Percentiles rank a stretch among this genome's conserved stretches.
Conservation (phyloP, 2,113 vertebrate species). For the Phylloscopus whistleri region DNA sequence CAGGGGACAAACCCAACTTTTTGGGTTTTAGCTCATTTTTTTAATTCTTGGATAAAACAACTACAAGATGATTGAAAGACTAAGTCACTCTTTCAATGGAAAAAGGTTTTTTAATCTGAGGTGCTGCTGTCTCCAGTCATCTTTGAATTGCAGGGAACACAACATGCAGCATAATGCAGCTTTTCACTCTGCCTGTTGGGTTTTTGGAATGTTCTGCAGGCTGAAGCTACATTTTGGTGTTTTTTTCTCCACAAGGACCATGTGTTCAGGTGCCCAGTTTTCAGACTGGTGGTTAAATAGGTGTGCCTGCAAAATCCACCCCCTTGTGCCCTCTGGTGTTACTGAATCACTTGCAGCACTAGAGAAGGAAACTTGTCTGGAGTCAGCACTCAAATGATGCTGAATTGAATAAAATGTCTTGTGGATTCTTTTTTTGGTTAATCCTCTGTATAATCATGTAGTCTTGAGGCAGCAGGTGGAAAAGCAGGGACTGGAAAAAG, state of each 20-base stretch:
- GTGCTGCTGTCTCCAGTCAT: neutral
- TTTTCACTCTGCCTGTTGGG: neutral
- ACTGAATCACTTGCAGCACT: neutral
- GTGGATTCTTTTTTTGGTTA: neutral
- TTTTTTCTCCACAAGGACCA: neutral
- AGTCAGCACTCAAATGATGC: neutral
- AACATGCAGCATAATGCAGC: neutral
- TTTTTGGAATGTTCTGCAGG: neutral
- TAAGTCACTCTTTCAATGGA: neutral
- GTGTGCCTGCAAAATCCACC: neutral
- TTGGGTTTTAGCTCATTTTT: slow-evolving; percentile 44
- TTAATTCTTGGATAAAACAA: slow-evolving; percentile 60
- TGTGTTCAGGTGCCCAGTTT: neutral
- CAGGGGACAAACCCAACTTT: slow-evolving; percentile 60
- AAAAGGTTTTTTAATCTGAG: neutral
- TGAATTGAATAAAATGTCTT: slow-evolving; percentile 41
- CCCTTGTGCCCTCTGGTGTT: neutral
- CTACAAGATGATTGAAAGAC: slow-evolving; percentile 44
- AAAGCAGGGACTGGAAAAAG: neutral
- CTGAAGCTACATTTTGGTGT: neutral
- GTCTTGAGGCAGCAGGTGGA: neutral
- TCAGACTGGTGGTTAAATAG: neutral
- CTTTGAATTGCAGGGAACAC: neutral
- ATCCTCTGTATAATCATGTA: neutral
- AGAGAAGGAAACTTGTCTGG: neutral